A percentile compares a stretch with the other conserved stretches of the same genome.
These are phyloP conservation scores for Cantharis nigra DNA, from an alignment of 2,888 invertebrate species.

Conservation along the genomic window DNA sequence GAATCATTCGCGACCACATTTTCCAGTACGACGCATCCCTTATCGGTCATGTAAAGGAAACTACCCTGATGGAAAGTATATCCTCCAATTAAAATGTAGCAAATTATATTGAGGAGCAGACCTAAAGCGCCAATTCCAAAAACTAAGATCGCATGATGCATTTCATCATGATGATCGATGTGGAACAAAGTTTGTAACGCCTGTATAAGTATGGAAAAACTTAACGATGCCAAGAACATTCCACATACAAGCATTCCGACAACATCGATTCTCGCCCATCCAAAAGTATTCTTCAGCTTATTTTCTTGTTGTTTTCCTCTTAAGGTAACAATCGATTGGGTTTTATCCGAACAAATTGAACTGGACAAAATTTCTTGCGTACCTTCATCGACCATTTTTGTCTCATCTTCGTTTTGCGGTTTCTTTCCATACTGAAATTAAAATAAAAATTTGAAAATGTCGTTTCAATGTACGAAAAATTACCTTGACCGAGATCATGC, in stretches of 20 bases:
- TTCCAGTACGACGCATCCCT: slow-evolving; percentile 66
- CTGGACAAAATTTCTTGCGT: slow-evolving; percentile 4
- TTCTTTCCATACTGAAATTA: slow-evolving; percentile 18
- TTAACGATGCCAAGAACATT: slow-evolving; percentile 81
- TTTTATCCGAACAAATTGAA: slow-evolving; percentile 14
- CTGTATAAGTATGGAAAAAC: slow-evolving; percentile 80
- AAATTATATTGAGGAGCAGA: slow-evolving; percentile 74
- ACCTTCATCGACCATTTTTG: slow-evolving; percentile 17
- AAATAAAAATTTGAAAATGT: neutral
- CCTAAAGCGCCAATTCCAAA: slow-evolving; percentile 73
- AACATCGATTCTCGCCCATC: slow-evolving; percentile 91
- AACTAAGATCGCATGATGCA: slow-evolving; percentile 76
- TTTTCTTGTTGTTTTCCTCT: slow-evolving; percentile 59
- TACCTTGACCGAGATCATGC: slow-evolving; percentile 80
- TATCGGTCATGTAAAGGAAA: slow-evolving; percentile 67
- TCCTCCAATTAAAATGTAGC: slow-evolving; percentile 78
- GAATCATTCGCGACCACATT: slow-evolving; percentile 56
- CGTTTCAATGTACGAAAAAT: slow-evolving; percentile 26
- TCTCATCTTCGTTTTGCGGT: neutral
- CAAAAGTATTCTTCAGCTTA: slow-evolving; percentile 83
- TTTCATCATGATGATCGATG: slow-evolving; percentile 71
- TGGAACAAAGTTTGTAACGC: slow-evolving; percentile 81
- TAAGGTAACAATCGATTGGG: slow-evolving; percentile 30
- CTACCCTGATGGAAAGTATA: slow-evolving; percentile 75
- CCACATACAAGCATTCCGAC: slow-evolving; percentile 80